Base-by-base conservation (phyloP, 1,140 invertebrate species). In the Stegodyphus mimosarum region DNA sequence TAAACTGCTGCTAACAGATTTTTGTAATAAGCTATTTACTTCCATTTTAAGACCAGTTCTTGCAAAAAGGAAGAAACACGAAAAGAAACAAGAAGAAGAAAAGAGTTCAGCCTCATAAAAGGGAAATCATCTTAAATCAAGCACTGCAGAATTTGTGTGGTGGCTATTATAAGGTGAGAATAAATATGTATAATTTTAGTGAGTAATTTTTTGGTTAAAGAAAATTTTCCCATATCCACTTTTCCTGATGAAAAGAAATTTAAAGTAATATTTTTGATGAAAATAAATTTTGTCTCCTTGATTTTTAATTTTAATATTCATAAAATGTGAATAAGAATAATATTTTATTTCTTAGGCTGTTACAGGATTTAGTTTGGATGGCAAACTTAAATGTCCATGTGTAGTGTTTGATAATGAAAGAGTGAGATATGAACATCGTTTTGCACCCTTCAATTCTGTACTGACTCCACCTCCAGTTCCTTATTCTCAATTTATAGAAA, bases 81-180 rank as follows among this genome's bases (percentile, higher is more conserved):
- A 93, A 93, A 87, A 89, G 89, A 75, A 95, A 95, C 55, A 91
- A 90, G 83, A 91, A 90, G 75, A 90, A 90, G 90, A 95, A 94
- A 89, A 92, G 94, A 93, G 90, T 93, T 5, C 93, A 95, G 71
- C 95, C 95, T 0, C 95, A 95, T 89, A 94, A 94, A 75, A 92
- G 94, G 87, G 97, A 98, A 90, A 95, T 96, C 60, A 92, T 95
- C 6, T 92, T 96, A 90, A 95, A 94, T 88, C 97, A 98, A 90
- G 96, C 96, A 5, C 92, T 97, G 90, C 95, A 98, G 90, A 96
- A 96, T 90, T 94, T 99, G 91, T 97, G 96, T 90, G 97, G 96
- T 7, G 97, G 97, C 48, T 98, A 97, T 91, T 98, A 97, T 89
- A 98, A 97, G 92, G 95, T 96, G 91, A 88, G 18, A 9, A 72